phyloP scores from a whole-genome alignment of 1,140 invertebrate genomes.

The Aphelenchoides fujianensis region DNA sequence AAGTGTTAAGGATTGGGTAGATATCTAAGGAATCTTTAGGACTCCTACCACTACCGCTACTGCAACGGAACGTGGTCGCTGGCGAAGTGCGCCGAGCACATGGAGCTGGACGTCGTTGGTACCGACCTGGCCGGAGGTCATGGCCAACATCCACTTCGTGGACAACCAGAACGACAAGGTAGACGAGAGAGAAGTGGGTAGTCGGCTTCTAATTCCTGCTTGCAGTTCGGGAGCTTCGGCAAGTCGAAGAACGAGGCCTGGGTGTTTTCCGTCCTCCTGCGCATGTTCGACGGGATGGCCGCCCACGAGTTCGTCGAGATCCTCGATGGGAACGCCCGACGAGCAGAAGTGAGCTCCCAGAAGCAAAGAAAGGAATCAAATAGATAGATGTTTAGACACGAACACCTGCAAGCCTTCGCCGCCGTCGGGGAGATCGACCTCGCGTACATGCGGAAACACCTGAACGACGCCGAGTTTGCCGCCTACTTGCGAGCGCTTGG shows the following conservation, averaged over 20 bases:
- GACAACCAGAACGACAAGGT: no score
- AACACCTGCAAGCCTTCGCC: constrained; percentile 9
- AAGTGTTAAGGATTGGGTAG: background rate
- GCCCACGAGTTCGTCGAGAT: background rate
- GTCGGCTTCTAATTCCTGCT: background rate
- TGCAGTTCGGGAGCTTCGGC: background rate
- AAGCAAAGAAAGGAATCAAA: background rate
- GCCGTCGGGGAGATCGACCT: background rate
- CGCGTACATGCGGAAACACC: background rate
- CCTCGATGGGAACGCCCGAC: background rate
- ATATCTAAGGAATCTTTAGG: background rate
- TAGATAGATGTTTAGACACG: background rate
- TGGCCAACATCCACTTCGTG: background rate
- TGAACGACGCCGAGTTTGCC: background rate
- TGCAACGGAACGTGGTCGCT: constrained; percentile 6
- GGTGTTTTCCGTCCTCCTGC: background rate
- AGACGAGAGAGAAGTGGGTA: background rate
- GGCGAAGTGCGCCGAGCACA: background rate
- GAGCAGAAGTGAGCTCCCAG: background rate
- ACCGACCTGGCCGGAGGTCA: background rate
- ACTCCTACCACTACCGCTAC: background rate
- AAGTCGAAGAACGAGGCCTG: background rate
- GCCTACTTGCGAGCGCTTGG: constrained; percentile 1
- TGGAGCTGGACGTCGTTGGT: constrained; percentile 5
- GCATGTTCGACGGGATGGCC: background rate